Evolutionary conservation across 2,888 invertebrate genomes (phyloP).

Genomic region (Orchesellides sinensis): DNA sequence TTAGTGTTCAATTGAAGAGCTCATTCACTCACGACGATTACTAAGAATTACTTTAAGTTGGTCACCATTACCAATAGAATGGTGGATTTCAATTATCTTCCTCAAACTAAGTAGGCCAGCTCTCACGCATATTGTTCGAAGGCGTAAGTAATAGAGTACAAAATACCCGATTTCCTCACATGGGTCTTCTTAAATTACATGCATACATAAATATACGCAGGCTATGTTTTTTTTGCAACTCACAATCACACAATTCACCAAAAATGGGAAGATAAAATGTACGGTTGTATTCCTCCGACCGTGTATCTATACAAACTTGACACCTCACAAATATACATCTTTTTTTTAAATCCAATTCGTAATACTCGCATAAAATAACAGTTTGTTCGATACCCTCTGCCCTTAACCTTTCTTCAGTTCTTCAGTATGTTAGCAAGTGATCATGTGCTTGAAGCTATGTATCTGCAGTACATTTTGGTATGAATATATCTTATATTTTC

Average conservation of each 20-base stretch:
- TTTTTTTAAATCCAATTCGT: slow-evolving; percentile 47
- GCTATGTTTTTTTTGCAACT: too few relatives aligned
- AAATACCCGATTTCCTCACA: too few relatives aligned
- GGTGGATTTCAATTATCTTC: slow-evolving; percentile 62
- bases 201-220: too few relatives aligned
- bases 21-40: slow-evolving; percentile 53
- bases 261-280: slow-evolving; percentile 54
- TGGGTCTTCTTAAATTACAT: too few relatives aligned
- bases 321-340: too few relatives aligned
- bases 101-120: slow-evolving; percentile 50
- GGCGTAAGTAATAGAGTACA: too few relatives aligned
- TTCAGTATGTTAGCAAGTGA: too few relatives aligned
- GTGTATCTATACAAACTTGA: too few relatives aligned
- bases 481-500: too few relatives aligned
- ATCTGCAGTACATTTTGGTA: neutral
- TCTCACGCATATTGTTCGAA: slow-evolving; percentile 46
- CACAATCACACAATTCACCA: too few relatives aligned
- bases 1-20: slow-evolving; percentile 59
- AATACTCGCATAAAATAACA: neutral
- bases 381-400: neutral
- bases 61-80: slow-evolving; percentile 43
- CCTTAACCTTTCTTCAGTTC: neutral
- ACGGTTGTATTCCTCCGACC: too few relatives aligned
- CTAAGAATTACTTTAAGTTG: slow-evolving; percentile 50
- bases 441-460: neutral